Evolutionary conservation across 1,140 invertebrate species (phyloP).

Genomic region (Muscidifurax raptorellus): DNA sequence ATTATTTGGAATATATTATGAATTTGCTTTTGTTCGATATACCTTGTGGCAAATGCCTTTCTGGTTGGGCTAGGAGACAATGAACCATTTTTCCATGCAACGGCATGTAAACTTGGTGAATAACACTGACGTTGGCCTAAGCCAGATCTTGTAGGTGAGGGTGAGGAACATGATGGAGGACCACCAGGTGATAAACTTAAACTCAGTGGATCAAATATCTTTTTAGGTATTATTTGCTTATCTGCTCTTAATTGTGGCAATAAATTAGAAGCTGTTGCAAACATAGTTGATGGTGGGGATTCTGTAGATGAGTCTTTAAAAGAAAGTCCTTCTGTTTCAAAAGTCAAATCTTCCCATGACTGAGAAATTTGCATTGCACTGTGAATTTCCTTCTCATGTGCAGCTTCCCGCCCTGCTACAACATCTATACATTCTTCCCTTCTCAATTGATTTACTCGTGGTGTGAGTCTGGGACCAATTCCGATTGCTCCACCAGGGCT

Average conservation of each 20-base stretch:
- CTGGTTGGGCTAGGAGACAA: conserved; percentile 89
- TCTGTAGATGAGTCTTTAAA: conserved; percentile 71
- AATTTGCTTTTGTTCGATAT: not conserved
- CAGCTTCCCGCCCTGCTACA: conserved; percentile 86
- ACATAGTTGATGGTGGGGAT: conserved; percentile 59
- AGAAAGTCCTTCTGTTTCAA: conserved; percentile 79
- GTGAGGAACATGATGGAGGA: conserved; percentile 78
- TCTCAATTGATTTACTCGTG: conserved; percentile 88
- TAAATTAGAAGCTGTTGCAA: conserved; percentile 19
- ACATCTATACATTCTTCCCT: conserved; percentile 92
- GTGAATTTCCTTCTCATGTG: conserved; percentile 92
- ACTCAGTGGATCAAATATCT: conserved; percentile 70
- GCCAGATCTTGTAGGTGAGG: conserved; percentile 80
- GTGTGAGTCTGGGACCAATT: conserved; percentile 81
- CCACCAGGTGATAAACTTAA: conserved; percentile 70
- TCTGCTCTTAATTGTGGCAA: conserved; percentile 66
- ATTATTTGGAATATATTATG: not conserved
- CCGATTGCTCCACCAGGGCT: conserved; percentile 69
- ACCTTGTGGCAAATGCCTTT: conserved; percentile 84
- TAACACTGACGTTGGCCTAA: conserved; percentile 79
- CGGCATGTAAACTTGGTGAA: conserved; percentile 79
- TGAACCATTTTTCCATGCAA: conserved; percentile 76
- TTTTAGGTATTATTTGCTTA: conserved; percentile 65
- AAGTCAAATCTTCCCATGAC: conserved; percentile 90
- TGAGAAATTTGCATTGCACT: conserved; percentile 93